phyloP scores from a whole-genome alignment of 2,113 vertebrate genomes.

The Promerops cafer region DNA sequence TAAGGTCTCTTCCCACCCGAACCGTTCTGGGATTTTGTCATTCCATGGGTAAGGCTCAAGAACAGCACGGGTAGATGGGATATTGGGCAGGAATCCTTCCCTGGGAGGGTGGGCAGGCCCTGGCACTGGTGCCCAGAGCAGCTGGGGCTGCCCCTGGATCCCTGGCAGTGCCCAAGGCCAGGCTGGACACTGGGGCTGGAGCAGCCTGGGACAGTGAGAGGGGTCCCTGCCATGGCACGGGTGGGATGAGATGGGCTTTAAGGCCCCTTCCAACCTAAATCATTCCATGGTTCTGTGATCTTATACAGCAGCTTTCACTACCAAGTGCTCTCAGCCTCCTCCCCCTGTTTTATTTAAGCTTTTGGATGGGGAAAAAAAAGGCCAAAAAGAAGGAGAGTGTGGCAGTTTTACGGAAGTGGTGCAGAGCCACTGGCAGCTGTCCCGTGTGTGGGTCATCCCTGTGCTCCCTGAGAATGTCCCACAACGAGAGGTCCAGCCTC shows the following conservation, averaged over 20 bases:
- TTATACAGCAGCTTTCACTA: background rate
- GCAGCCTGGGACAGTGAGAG: rapidly evolving
- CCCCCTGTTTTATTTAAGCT: background rate
- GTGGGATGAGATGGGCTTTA: rapidly evolving
- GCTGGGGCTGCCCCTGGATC: background rate
- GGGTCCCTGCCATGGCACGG: background rate
- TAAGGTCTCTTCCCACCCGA: background rate
- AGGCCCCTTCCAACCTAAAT: rapidly evolving
- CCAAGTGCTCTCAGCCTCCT: background rate
- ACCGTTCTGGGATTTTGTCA: background rate
- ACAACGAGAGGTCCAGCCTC: rapidly evolving
- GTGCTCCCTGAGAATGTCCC: background rate
- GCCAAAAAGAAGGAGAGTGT: rapidly evolving
- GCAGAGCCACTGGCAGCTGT: background rate
- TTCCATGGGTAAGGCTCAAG: background rate
- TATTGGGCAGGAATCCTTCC: background rate
- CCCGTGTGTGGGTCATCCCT: rapidly evolving
- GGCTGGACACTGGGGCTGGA: background rate
- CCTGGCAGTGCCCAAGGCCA: background rate
- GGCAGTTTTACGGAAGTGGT: rapidly evolving
- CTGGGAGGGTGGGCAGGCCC: background rate
- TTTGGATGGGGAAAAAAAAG: rapidly evolving
- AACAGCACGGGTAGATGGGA: background rate
- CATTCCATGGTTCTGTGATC: background rate
- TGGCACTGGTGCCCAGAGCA: background rate